These are phyloP conservation scores for Cyanoderma ruficeps DNA, from an alignment of 2,113 vertebrate genomes.

Conservation along the genomic window DNA sequence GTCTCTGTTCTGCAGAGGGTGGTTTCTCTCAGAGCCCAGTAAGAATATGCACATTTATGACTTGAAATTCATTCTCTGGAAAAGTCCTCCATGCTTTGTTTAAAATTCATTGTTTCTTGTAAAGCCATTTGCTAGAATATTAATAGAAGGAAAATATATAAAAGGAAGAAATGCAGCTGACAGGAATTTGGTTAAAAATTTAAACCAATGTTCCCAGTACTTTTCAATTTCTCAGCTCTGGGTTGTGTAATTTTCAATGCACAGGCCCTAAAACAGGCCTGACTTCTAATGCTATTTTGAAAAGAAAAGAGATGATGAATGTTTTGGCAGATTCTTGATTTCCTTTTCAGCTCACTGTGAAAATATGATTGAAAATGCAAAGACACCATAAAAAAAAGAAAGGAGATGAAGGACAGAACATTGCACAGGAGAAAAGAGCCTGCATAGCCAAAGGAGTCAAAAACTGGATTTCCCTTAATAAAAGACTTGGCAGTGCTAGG, in stretches of 20 bases:
- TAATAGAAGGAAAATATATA: conserved; percentile 51
- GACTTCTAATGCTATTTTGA: conserved; percentile 43
- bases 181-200: conserved; percentile 62
- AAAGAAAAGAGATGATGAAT: conserved; percentile 59
- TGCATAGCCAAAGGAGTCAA: background rate
- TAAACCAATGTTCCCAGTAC: conserved; percentile 33
- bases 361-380: conserved; percentile 31
- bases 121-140: conserved; percentile 25
- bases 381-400: background rate
- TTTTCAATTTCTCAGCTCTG: conserved; percentile 44
- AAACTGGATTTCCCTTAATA: background rate
- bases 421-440: background rate
- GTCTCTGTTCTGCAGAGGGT: background rate
- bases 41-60: background rate
- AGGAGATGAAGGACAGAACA: background rate
- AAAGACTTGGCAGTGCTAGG: background rate
- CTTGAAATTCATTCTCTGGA: background rate
- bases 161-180: conserved; percentile 49
- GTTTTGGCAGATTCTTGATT: conserved; percentile 41
- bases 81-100: conserved; percentile 14
- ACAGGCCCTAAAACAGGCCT: background rate
- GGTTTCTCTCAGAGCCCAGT: background rate
- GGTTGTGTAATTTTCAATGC: background rate
- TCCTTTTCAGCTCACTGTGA: conserved; percentile 27
- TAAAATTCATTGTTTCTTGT: conserved; percentile 63